Base-by-base conservation (phyloP, 2,797 vertebrate species). In the Nothura maculosa region DNA sequence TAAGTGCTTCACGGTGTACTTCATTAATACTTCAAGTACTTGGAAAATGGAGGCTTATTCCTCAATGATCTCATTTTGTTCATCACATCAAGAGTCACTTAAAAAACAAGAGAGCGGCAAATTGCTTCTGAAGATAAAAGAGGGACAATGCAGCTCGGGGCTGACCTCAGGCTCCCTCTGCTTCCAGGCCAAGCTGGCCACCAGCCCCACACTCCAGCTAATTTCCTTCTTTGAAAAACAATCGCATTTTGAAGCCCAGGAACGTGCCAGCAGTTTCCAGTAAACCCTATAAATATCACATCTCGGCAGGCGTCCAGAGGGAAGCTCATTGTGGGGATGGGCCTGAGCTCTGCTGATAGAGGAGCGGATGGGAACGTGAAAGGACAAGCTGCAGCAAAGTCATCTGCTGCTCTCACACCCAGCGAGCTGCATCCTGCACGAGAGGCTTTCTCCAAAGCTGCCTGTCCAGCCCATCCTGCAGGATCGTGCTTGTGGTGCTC, bases 211-310 rank as follows among this genome's bases (percentile, higher is more conserved):
- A 18, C 90, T 95, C 83, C 61, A 22, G 94, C 89, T 90, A 88
- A 95, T 94, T 92, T 93, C 94, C 94, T 94, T 70, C 90, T 94
- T 63, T 91, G 87, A 90, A 96, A 94, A 94, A 94, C 92, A 95
- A 94, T 96, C 95, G 17, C 86, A 83, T 90, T 92, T 89, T 0
- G 72, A 85, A 94, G 89, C 70, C 89, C 80, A 83, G 88, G 9
- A 17, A 95, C 6, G 78, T 91, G 95, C 92, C 96, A 96, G 67
- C 85, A 72, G 81, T 83, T 97, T 96, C 96, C 95, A 96, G 96
- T 94, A 96, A 96, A 64, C 4, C 93, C 96, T 95, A 96, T 96
- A 96, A 95, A 96, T 94, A 95, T 94, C 95, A 5, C 89, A 43
- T 67, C 93, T 93, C 52, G 93, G 96, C 96, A 96, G 64, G 42